Base-by-base conservation (phyloP, 2,113 vertebrate species). In the Sminthopsis crassicaudata region DNA sequence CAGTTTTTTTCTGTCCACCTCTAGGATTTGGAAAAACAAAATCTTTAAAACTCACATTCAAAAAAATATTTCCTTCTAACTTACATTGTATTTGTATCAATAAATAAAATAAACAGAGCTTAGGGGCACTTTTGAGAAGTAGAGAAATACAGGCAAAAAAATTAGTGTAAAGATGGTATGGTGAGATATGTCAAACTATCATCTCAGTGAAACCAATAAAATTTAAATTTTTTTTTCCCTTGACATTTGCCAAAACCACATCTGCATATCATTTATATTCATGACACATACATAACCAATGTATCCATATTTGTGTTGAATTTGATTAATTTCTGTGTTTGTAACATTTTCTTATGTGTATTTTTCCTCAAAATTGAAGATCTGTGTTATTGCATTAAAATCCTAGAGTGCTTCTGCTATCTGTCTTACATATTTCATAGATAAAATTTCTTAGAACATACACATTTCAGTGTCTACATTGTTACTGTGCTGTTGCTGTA, bases 191-290 rank as follows among this genome's bases (percentile, higher is more conserved):
- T 93, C n/a, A 95, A 90, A 92, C 46, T 94, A 48, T 55, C 92
- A 57, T 53, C 89, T n/a, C 67, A 96, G 36, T 94, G 96, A 97
- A 95, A 96, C 93, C 96, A 96, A 89, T 89, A 94, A 97, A 91
- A 93, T 53, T 96, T 54, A 94, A 96, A 94, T 92, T 96, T 46
- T 92, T 89, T 92, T 94, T 48, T 48, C 6, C 92, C 94, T 91
- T 96, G 76, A 90, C 97, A 97, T 98, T 97, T 96, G 93, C 96
- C 96, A 95, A 98, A 98, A 95, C 93, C 92, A 48, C 97, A 98
- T 98, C 96, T 97, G 92, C 98, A 97, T 98, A 84, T 97, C 98
- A 98, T 98, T 98, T 97, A 90, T 97, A 97, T 98, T 91, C 93
- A 89, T 93, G 50, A 90, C 97, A 95, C 97, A 97, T 97, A 96